phyloP scores from a whole-genome alignment of 2,888 invertebrate species.

The Diploptera punctata region DNA sequence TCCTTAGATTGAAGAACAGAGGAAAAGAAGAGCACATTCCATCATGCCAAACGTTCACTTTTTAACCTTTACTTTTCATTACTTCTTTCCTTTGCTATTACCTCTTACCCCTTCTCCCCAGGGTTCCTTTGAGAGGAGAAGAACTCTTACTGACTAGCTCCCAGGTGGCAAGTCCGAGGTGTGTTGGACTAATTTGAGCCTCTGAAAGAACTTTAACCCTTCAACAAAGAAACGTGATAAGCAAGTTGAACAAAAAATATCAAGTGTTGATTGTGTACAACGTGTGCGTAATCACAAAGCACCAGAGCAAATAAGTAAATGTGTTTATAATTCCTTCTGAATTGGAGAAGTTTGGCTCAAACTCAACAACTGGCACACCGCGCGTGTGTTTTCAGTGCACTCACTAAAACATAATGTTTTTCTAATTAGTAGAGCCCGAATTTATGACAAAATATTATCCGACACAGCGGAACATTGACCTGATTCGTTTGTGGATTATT shows the following conservation, averaged over 20 bases:
- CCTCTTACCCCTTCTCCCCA: neutral
- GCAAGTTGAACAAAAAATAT: slow-evolving; percentile 11
- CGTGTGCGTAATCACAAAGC: too few relatives aligned
- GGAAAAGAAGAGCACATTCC: neutral
- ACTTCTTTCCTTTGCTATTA: neutral
- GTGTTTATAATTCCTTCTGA: too few relatives aligned
- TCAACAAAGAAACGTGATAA: slow-evolving; percentile 25
- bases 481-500: too few relatives aligned
- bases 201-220: slow-evolving; percentile 1
- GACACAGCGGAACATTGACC: too few relatives aligned
- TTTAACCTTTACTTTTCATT: slow-evolving; percentile 2
- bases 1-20: neutral
- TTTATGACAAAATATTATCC: too few relatives aligned
- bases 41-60: neutral
- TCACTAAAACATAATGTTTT: too few relatives aligned
- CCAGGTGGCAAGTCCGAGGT: slow-evolving; percentile 21
- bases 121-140: neutral
- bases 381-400: too few relatives aligned
- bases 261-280: too few relatives aligned
- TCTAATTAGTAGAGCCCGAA: too few relatives aligned
- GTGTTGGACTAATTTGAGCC: slow-evolving; percentile 6
- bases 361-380: too few relatives aligned
- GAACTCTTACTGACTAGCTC: slow-evolving; percentile 22
- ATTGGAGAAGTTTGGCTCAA: too few relatives aligned
- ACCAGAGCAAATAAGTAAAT: too few relatives aligned